phyloP scores from a whole-genome alignment of 1,140 invertebrate species.

The Adoxophyes honmai region DNA sequence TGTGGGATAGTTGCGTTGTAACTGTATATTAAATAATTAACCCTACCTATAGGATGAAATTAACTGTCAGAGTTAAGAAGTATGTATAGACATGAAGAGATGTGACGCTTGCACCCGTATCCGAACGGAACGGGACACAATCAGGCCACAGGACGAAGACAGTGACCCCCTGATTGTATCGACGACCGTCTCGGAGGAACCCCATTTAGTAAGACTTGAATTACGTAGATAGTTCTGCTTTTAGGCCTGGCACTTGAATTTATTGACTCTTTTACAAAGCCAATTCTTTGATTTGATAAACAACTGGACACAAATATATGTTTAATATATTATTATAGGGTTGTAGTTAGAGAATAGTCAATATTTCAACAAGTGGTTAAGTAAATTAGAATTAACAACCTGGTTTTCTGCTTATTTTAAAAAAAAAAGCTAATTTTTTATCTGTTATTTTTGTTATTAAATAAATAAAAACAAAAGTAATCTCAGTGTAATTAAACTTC shows the following conservation, averaged over 20 bases:
- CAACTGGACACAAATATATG: too few relatives aligned
- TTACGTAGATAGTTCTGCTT: constrained; percentile 6
- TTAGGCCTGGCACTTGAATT: constrained; percentile 5
- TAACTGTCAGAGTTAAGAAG: constrained; percentile 64
- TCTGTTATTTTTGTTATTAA: too few relatives aligned
- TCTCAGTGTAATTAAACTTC: too few relatives aligned
- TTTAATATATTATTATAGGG: too few relatives aligned
- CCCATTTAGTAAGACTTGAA: constrained; percentile 57
- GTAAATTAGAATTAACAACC: too few relatives aligned
- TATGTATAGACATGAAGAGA: constrained; percentile 74
- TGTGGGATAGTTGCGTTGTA: neutral
- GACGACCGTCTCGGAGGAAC: constrained; percentile 57
- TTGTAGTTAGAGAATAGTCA: too few relatives aligned
- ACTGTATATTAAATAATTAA: constrained; percentile 15
- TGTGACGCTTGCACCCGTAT: constrained; percentile 57
- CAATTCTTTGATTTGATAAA: too few relatives aligned
- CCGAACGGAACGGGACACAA: constrained; percentile 46
- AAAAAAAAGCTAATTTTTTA: too few relatives aligned
- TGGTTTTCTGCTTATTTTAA: too few relatives aligned
- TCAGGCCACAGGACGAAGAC: constrained; percentile 33
- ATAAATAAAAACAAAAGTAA: too few relatives aligned
- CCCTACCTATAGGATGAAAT: constrained; percentile 38
- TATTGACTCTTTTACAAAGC: neutral
- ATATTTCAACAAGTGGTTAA: too few relatives aligned
- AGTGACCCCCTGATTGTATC: constrained; percentile 57